These are phyloP conservation scores for Seira musarum DNA, from an alignment of 2,888 invertebrate species.

Conservation along the genomic window DNA sequence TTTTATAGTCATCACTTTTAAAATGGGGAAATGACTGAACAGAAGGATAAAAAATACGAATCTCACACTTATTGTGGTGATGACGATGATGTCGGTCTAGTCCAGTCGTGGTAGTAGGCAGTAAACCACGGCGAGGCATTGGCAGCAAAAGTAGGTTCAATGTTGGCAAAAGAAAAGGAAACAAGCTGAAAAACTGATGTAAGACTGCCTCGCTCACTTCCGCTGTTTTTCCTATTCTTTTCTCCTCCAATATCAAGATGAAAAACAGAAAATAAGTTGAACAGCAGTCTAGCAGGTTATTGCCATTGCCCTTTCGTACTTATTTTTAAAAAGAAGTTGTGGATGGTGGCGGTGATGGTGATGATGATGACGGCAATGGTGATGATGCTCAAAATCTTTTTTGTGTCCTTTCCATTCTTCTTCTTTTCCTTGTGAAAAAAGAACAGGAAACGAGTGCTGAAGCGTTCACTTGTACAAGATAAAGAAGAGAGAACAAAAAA, in stretches of 20 bases:
- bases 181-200: neutral
- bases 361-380: conserved; percentile 19
- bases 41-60: neutral
- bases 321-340: conserved; percentile 15
- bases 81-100: conserved; percentile 30
- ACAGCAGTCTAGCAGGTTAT: conserved; percentile 11
- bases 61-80: conserved; percentile 50
- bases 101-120: neutral
- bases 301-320: neutral
- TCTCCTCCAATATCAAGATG: conserved; percentile 19
- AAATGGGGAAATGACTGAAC: conserved; percentile 13
- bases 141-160: neutral
- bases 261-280: conserved; percentile 17
- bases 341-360: conserved; percentile 11
- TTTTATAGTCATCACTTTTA: conserved; percentile 35
- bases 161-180: neutral
- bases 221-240: conserved; percentile 27
- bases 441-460: conserved; percentile 7
- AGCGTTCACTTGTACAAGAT: conserved; percentile 5
- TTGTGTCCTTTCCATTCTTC: neutral
- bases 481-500: neutral
- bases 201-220: conserved; percentile 35
- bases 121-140: neutral
- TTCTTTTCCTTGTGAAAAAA: neutral
- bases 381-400: conserved; percentile 26